Base-by-base conservation (phyloP, 2,888 invertebrate species). In the Yponomeuta sedellus region DNA sequence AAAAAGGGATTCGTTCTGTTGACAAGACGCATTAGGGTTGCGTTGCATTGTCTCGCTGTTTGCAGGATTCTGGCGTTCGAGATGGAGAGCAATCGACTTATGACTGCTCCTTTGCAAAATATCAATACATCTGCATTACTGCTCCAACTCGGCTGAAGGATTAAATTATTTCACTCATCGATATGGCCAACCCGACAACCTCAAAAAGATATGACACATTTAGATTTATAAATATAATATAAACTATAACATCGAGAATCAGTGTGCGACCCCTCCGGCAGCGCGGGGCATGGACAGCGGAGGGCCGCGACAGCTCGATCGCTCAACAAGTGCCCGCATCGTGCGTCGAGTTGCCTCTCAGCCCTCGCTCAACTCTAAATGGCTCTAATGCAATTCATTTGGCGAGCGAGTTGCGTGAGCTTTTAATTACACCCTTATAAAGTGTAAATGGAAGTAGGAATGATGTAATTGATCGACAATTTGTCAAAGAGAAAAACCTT, bases 51-150 rank as follows among this genome's bases (percentile, higher is more conserved):
- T 20, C 59, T 59, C 19, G 57, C 34, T 34, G 34, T 34, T 34
- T 34, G 34, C 34, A 34, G 34, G 34, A 34, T 8, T 57, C 19
- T 57, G 57, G 20, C 10, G n/a, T 56, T 61, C 68, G 64, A 66
- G 64, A 34, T 66, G 69, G 66, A 67, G 67, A 66, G 61, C 65
- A 20, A 52, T 57, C 61, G 40, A 34, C 34, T 34, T 6, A 34
- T 6, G 10, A 34, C 34, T 25, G 25, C 25, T 34, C 34, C 8
- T 34, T 34, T 34, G 34, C 34, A 34, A 34, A 5, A 34, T 34
- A 6, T 34, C 2, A 34, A 34, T 34, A 34, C 34, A 34, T 34
- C 34, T 8, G 3, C 5, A 34, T 34, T 8, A 8, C 34, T 34
- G 34, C 34, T 34, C 8, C 3, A 34, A 8, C 6, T 34, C 6